Evolutionary conservation across 2,888 invertebrate species (phyloP).

Genomic region (Eupithecia subumbrata): DNA sequence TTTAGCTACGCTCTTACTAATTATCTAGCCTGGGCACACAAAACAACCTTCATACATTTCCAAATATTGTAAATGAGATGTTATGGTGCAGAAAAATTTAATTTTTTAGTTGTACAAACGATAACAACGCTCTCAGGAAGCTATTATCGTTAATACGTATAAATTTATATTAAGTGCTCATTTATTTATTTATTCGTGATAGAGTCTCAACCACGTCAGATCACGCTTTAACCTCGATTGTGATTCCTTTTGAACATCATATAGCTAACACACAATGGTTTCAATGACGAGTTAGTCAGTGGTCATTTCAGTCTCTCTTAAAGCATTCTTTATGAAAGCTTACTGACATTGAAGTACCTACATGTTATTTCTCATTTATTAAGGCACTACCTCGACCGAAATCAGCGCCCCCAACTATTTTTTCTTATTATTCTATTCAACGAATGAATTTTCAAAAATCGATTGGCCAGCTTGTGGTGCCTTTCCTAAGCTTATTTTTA

Average conservation of each 20-base stretch:
- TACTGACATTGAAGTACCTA: neutral
- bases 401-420: too few relatives aligned
- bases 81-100: neutral
- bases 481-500: too few relatives aligned
- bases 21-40: neutral
- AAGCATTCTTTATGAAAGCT: too few relatives aligned
- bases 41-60: neutral
- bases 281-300: too few relatives aligned
- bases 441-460: too few relatives aligned
- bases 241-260: neutral
- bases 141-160: neutral
- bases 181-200: neutral
- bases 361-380: too few relatives aligned
- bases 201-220: neutral
- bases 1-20: neutral
- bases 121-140: neutral
- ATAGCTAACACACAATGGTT: too few relatives aligned
- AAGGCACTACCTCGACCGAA: too few relatives aligned
- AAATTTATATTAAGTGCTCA: too few relatives aligned
- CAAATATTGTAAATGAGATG: neutral
- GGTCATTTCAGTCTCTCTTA: too few relatives aligned
- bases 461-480: too few relatives aligned
- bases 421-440: too few relatives aligned
- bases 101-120: neutral
- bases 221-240: neutral